Evolutionary conservation across 1,140 invertebrate species (phyloP), one percentile per base, ranked within the genome.

Genomic region (Drosophila tani): DNA sequence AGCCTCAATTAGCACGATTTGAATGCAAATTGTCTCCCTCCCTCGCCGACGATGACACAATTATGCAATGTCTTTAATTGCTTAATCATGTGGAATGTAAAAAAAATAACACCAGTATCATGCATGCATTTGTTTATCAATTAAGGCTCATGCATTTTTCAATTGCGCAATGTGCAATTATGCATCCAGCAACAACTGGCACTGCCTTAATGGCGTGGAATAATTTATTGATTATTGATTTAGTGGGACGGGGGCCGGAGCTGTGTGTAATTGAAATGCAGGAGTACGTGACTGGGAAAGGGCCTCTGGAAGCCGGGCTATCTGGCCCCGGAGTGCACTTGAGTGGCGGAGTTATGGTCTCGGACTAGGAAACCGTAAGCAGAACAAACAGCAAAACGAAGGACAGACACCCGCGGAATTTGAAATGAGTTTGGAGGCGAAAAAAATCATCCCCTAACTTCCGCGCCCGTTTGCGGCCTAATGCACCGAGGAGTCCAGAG

Each of bases 171-270:
- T 69, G 24, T 65, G 74, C 55, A 86, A 81, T 87, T 75, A 79
- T 68, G 45, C 62, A 59, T 40, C 35, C 29, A 63, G 29, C 38
- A 56, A 49, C 50, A 63, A 40, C 47, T 59, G 70, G 38, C 58
- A 45, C 53, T n/a, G 38, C 65, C 67, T 70, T 74, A 74, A 84
- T 78, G 67, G 75, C 68, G 46, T 43, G 49, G 50, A 75, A 78
- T 75, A 63, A 78, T 59, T 75, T 79, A 90, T 81, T 75, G 81
- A 81, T 84, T 81, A 75, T 78, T 67, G 64, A 67, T 64, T 49
- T 51, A 63, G 24, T 49, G 2, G 50, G 27, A 35, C 40, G 50
- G 5, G 38, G 11, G 21, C 21, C 27, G 40, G 60, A n/a, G 24
- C 40, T 41, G 38, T 50, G 38, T 57, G 75, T 78, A 78, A 78